A percentile compares a stretch with the other conserved stretches of the same genome.
phyloP scores from a whole-genome alignment of 2,113 vertebrate species.

The Urocynchramus pylzowi region DNA sequence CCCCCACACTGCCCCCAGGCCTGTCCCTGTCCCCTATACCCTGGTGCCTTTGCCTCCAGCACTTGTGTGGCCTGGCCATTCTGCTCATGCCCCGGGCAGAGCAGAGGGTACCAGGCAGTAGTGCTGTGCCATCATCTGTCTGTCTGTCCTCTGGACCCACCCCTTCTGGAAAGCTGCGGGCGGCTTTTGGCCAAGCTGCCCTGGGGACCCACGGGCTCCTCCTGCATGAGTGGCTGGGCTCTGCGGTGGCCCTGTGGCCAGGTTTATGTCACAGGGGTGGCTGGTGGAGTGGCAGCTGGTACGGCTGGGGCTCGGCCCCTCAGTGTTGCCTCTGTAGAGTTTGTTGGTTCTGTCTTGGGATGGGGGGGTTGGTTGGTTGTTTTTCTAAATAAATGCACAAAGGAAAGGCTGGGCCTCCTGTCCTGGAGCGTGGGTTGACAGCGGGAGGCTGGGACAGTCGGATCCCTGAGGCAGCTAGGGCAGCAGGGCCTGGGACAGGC shows the following conservation, averaged over 20 bases:
- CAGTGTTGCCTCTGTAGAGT: conserved; percentile 25
- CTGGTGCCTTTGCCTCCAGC: conserved; percentile 36
- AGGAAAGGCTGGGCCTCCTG: neutral
- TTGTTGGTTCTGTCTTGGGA: conserved; percentile 7
- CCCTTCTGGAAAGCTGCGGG: conserved; percentile 34
- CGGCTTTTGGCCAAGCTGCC: neutral
- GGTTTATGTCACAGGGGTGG: neutral
- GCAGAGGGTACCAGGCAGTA: neutral
- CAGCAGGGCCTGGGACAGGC: neutral
- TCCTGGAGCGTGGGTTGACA: neutral
- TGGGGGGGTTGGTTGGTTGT: neutral
- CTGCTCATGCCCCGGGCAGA: rapidly evolving
- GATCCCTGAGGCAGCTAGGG: neutral
- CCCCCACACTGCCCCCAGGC: neutral
- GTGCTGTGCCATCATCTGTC: neutral
- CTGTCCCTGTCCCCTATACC: neutral
- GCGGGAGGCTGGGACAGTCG: neutral
- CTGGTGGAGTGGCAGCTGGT: neutral
- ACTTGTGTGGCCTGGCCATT: neutral
- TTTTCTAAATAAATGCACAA: conserved; percentile 63
- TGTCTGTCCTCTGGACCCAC: neutral
- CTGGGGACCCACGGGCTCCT: neutral
- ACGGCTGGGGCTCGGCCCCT: neutral
- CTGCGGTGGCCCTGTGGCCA: neutral
- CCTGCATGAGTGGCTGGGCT: neutral